Base-by-base conservation (phyloP, 2,888 invertebrate genomes). In the Athetis lepigone region DNA sequence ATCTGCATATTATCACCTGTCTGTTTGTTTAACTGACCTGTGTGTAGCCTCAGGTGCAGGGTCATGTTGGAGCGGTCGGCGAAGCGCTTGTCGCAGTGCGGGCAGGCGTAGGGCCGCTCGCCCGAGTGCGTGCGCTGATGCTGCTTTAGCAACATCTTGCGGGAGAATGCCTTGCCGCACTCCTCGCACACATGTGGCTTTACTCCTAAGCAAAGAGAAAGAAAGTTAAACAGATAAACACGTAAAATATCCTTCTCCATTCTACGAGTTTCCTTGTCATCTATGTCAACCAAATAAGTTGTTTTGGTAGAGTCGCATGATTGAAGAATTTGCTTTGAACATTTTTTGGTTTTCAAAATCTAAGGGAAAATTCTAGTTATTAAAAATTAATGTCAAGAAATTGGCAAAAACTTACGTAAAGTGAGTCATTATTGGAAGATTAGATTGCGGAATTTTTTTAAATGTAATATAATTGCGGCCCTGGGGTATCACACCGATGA, bases 21-120 rank as follows among this genome's bases (percentile, higher is more conserved):
- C 23, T 63, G 6, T 50, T 46, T 43, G 39, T 70, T 40, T 42
- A 42, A 42, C 66, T 45, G 9, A 96, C 96, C 96, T 66, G 97
- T 97, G 86, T 98, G 98, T 13, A 98, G 91, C 77, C 97, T 93
- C 82, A 97, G 96, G 88, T 98, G 98, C 8, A 98, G 93, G 19
- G 97, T 97, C 98, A 98, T 98, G 85, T 98, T 98, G 71, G 97
- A 97, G 64, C 98, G 94, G 89, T 98, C 98, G 0, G 98, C 98
- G 83, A 98, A 98, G 2, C 97, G 97, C 88, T 97, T 98, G 75
- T 97, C 97, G 82, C 98, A 98, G 77, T 97, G 97, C 25, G 97
- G 95, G 85, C 98, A 98, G 51, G 97, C 96, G 89, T 97, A 98
- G 0, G 98, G 98, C 66, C 97, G 96, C 89, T 97, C 97, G 2